Conservation (phyloP, 2,888 invertebrate genomes). For the Rotaria sp. region DNA sequence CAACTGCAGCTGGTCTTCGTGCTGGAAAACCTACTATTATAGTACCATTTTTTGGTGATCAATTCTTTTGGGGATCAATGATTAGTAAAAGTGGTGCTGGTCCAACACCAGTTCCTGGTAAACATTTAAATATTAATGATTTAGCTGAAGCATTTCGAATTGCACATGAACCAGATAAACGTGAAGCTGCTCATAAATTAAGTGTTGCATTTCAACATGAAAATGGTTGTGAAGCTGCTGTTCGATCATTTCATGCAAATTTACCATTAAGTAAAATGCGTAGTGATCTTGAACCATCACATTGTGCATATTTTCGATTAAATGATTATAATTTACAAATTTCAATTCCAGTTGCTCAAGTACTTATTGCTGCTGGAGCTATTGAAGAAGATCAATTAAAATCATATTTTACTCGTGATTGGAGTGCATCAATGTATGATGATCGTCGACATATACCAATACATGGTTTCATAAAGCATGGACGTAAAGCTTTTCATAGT, state of each 20-base stretch:
- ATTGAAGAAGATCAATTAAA: neutral
- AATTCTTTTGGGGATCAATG: neutral
- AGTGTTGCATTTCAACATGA: neutral
- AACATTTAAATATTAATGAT: neutral
- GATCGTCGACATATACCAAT: neutral
- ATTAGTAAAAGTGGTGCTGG: neutral
- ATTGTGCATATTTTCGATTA: neutral
- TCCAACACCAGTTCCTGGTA: neutral
- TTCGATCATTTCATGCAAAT: neutral
- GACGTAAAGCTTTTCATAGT: neutral
- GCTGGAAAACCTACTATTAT: neutral
- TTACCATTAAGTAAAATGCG: neutral
- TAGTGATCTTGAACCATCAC: neutral
- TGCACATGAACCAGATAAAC: neutral
- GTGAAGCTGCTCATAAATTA: neutral
- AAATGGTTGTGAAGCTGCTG: neutral
- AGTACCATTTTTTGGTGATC: conserved; percentile 5
- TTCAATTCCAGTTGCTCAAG: neutral
- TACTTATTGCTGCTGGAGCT: neutral
- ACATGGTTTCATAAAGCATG: neutral
- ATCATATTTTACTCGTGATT: neutral
- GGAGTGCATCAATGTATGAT: neutral
- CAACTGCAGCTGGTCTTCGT: neutral
- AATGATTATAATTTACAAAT: neutral
- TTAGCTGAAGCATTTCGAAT: neutral